These are phyloP conservation scores for Saccopteryx bilineata DNA, from an alignment of 2,113 vertebrate species.

Conservation along the genomic window DNA sequence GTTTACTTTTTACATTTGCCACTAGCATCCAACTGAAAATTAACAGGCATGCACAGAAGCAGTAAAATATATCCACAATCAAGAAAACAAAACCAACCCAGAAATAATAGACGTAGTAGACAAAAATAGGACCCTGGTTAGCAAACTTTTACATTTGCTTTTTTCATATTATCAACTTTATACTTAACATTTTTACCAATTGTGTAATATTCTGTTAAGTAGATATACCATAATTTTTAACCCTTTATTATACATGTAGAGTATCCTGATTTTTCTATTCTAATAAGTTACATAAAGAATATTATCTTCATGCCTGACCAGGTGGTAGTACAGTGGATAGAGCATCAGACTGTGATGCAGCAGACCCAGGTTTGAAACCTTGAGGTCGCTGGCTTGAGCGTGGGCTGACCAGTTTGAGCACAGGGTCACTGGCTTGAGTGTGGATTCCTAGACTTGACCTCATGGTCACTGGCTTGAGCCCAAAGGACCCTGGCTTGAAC, in stretches of 20 bases:
- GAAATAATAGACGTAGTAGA: background rate
- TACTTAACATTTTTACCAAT: constrained; percentile 26
- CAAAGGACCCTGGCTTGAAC: too few species aligned
- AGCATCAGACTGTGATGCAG: too few species aligned
- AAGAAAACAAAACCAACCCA: constrained; percentile 41
- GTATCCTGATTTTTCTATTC: constrained; percentile 8
- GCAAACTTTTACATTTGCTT: background rate
- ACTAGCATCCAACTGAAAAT: constrained; percentile 4
- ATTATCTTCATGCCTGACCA: background rate
- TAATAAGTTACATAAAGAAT: background rate
- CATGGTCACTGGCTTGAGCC: too few species aligned
- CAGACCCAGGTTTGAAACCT: too few species aligned
- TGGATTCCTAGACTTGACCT: too few species aligned
- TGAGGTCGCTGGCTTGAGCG: too few species aligned
- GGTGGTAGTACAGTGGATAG: too few species aligned
- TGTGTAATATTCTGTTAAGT: background rate
- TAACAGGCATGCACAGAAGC: background rate
- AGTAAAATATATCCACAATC: background rate
- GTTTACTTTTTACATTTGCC: constrained; percentile 24
- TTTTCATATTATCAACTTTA: background rate
- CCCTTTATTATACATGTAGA: background rate
- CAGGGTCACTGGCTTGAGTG: too few species aligned
- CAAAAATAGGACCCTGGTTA: background rate
- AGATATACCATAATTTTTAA: background rate
- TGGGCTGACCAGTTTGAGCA: too few species aligned